Evolutionary conservation across 2,888 invertebrate genomes (phyloP), one percentile per base, ranked within the genome.

Genomic region (Temnothorax unifasciatus): DNA sequence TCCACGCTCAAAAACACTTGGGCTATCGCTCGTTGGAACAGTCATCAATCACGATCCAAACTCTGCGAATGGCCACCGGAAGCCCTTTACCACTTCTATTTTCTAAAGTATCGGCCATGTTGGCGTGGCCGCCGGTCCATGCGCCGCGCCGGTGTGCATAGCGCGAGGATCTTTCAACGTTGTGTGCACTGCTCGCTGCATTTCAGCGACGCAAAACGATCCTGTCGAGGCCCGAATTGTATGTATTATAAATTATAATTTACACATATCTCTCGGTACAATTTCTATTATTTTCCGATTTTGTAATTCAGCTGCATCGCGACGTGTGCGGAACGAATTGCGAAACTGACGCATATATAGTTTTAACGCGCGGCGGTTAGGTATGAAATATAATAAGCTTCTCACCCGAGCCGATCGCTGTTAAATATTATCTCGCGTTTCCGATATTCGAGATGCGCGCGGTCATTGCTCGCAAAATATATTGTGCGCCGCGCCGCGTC

Each of bases 21-120:
- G 91, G 84, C 82, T 84, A 82, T 84, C 86, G 90, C 76, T 66
- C 44, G 90, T 88, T 85, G 86, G 89, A 86, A 88, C 86, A 91
- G 91, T 92, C 93, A 93, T 93, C 92, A 91, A 93, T 93, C 93
- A 91, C 92, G 91, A 89, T 90, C 85, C 88, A 79, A 89, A 87
- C 87, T 87, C 87, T 79, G 88, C 87, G 86, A 88, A 89, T 88
- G 89, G 88, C 88, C 88, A 85, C 83, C 83, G 59, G 86, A 86
- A 85, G 86, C 86, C 88, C 86, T 84, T 76, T 87, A 86, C 88
- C 86, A 89, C 90, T 89, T 86, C 89, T 79, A 79, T 76, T 82
- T 83, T 82, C 86, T 83, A 87, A 86, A 89, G 86, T 88, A 85
- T 85, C 85, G 84, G 52, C 64, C 66, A 41, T 59, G 54, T 57